Base-by-base conservation (phyloP, 2,797 vertebrate species). In the Dermochelys coriacea region DNA sequence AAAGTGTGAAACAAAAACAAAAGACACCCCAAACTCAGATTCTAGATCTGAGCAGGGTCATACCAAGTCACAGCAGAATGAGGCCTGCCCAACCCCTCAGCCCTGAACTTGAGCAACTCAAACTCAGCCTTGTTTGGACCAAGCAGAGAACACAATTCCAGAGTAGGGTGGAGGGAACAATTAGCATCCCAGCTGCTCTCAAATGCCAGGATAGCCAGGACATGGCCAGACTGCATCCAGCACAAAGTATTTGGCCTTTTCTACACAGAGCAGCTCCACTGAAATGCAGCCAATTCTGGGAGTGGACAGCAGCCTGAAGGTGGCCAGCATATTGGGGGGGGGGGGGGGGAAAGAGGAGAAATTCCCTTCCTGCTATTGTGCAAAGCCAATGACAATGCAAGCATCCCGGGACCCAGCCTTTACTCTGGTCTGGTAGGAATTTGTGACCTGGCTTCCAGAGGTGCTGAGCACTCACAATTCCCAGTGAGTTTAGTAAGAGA, bases 1-100 rank as follows among this genome's bases (percentile, higher is more conserved):
- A 87, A 88, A 93, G 93, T 75, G 89, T 82, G 92, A 96, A 91
- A 55, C 92, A 95, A 89, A 59, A 55, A 94, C 90, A 41, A 41
- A 41, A 41, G 41, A 41, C 41, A 41, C 41, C 37, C 41, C 41
- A 41, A 91, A 85, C 80, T 86, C 5, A 93, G 92, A 91, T 86
- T 79, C 92, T 57, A 90, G 90, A 93, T 15, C 59, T 31, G 59
- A 34, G 29, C 34, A 59, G 12, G 31, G 31, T 31, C 31, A 12
- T 34, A 29, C 29, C 59, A 61, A 61, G 31, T 61, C 15, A 34
- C 31, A 61, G 31, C 59, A 34, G 29, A 61, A 34, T 12, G 25
- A 12, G 14, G 27, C 31, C 31, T 61, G 59, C 9, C 25, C 55
- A 57, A 25, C 6, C 55, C 21, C 8, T 10, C 16, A 18, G 9